phyloP scores from a whole-genome alignment of 2,888 invertebrate genomes.

The Ethmia dodecea region DNA sequence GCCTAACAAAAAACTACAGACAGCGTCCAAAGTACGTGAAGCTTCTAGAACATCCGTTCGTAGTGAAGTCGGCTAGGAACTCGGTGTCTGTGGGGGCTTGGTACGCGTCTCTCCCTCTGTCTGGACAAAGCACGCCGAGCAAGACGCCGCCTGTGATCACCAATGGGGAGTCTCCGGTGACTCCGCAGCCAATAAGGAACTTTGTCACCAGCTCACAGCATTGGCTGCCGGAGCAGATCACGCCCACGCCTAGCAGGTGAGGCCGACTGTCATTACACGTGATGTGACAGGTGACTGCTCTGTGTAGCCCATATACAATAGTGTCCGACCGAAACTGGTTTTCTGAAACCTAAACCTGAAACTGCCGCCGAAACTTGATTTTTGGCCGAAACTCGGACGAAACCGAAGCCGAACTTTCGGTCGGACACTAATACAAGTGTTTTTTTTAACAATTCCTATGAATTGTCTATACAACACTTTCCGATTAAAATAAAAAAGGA shows the following conservation, averaged over 20 bases:
- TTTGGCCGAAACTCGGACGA: no score
- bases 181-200: slow-evolving; percentile 60
- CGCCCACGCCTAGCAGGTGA: slow-evolving; percentile 57
- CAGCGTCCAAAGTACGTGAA: slow-evolving; percentile 96
- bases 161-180: slow-evolving; percentile 35
- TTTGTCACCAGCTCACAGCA: slow-evolving; percentile 52
- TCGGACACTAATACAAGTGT: no score
- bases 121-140: slow-evolving; percentile 41
- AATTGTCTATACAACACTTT: no score
- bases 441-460: no score
- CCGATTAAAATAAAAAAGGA: no score
- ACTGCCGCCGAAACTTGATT: no score
- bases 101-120: slow-evolving; percentile 80
- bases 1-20: slow-evolving; percentile 95
- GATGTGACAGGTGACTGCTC: no score
- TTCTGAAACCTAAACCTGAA: no score
- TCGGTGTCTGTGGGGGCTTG: slow-evolving; percentile 88
- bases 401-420: no score
- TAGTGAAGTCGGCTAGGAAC: slow-evolving; percentile 85
- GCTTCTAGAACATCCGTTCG: slow-evolving; percentile 92
- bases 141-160: slow-evolving; percentile 17
- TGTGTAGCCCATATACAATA: no score
- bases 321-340: no score
- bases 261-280: no score
- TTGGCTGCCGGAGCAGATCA: slow-evolving; percentile 63